Evolutionary conservation across 2,797 vertebrate species (phyloP).

Genomic region (Pyrocephalus nanus): DNA sequence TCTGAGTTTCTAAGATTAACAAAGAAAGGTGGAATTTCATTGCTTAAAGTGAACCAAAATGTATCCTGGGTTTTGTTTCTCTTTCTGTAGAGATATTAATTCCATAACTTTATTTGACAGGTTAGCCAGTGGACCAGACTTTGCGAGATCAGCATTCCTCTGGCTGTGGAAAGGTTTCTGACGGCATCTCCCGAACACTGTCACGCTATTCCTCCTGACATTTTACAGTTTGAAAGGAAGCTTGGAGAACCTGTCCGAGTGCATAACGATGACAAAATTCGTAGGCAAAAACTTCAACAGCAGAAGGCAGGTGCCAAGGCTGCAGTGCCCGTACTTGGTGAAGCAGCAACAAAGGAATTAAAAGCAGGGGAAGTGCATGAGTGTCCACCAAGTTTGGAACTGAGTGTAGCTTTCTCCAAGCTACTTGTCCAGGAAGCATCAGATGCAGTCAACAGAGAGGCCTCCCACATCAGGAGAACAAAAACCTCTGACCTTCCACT

Average conservation of each 20-base stretch:
- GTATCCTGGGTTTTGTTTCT: background rate
- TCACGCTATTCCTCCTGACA: slow-evolving; percentile 77
- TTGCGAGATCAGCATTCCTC: slow-evolving; percentile 93
- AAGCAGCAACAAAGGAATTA: background rate
- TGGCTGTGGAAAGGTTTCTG: slow-evolving; percentile 87
- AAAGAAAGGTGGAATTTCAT: background rate
- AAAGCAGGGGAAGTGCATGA: background rate
- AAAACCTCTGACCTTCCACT: slow-evolving; percentile 86
- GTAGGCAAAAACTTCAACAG: slow-evolving; percentile 90
- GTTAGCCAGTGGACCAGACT: slow-evolving; percentile 97
- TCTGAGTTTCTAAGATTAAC: background rate
- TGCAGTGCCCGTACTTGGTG: background rate
- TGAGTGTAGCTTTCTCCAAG: slow-evolving; percentile 85
- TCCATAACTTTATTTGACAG: slow-evolving; percentile 67
- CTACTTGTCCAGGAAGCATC: slow-evolving; percentile 77
- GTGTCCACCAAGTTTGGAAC: slow-evolving; percentile 75
- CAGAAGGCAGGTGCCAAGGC: slow-evolving; percentile 51
- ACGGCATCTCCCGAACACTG: slow-evolving; percentile 58
- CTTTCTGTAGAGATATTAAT: background rate
- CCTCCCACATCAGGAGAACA: slow-evolving; percentile 87
- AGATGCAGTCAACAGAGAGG: slow-evolving; percentile 78
- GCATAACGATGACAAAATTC: slow-evolving; percentile 97
- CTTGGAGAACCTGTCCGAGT: slow-evolving; percentile 92
- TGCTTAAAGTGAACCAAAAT: background rate
- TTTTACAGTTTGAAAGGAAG: slow-evolving; percentile 86